Base-by-base conservation (phyloP, 2,888 invertebrate genomes). In the Amblyjoppa proteus region DNA sequence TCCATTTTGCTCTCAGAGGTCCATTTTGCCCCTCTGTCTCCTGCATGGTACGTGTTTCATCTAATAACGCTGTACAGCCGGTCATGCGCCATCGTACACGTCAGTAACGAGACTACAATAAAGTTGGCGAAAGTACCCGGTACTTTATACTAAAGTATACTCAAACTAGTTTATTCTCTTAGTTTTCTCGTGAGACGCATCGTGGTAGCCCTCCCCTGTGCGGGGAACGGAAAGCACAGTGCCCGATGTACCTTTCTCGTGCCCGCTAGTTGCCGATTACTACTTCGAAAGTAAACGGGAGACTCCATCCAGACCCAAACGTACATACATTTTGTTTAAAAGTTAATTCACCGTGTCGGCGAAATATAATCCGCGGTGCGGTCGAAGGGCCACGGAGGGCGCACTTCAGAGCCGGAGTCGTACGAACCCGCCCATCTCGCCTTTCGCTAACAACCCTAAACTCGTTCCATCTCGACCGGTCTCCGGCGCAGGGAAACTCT, bases 281-380 rank as follows among this genome's bases (percentile, higher is more conserved):
- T 58, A 78, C 66, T 83, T 78, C 66, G 20, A 71, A 77, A 82
- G 70, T 71, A 75, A 61, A 31, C 56, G 58, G 25, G 56, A 25
- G 56, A 0, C 20, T 25, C 56, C 25, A 56, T 20, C 34, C 56
- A 41, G 56, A 56, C 58, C n/a, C 68, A n/a, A 13, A 25, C 34
- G 41, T 53, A 56, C n/a, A 41, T 45, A 53, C 25, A 25, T 45
- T 45, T 76, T 41, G 38, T 58, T n/a, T 31, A 13, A 58, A 69
- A 81, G 81, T 76, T 76, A 81, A 81, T 81, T 81, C 49, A 38
- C 81, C 53, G 28, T 73, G 56, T 68, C 56, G 80, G 41, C 66
- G 73, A n/a, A 66, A 56, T 74, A 56, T 74, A 74, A 80, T 68
- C 68, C 49, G 56, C n/a, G 66, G 51, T 56, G 51, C 31, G 71